These are phyloP conservation scores for Lordiphosa stackelbergi DNA, from an alignment of 1,140 invertebrate genomes.

Conservation along the genomic window DNA sequence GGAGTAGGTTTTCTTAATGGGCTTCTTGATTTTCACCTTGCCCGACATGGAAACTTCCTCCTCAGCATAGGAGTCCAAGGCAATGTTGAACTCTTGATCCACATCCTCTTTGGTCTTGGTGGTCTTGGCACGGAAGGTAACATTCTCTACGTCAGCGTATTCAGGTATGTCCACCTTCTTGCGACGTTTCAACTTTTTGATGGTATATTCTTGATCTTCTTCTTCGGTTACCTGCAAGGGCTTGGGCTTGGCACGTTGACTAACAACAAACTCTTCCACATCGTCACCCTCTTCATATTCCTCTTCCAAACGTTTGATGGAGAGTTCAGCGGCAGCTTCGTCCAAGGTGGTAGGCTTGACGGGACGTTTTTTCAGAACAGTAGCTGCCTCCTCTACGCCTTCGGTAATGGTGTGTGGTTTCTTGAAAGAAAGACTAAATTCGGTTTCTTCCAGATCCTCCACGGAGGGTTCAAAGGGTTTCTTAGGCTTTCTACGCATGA, in stretches of 20 bases:
- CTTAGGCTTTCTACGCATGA: conserved; percentile 70
- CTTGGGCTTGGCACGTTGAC: conserved; percentile 63
- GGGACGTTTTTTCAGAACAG: conserved; percentile 73
- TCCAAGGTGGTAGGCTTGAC: conserved; percentile 55
- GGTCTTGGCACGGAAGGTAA: conserved; percentile 84
- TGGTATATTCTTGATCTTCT: conserved; percentile 84
- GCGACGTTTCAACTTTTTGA: conserved; percentile 83
- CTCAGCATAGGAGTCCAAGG: conserved; percentile 88
- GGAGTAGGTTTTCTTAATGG: conserved; percentile 83
- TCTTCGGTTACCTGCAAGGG: conserved; percentile 81
- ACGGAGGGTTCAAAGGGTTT: conserved; percentile 57
- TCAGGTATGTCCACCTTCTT: conserved; percentile 82
- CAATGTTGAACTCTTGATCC: conserved; percentile 91
- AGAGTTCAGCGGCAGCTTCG: conserved; percentile 63
- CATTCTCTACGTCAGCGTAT: conserved; percentile 84
- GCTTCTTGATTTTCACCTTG: conserved; percentile 87
- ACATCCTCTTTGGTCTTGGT: conserved; percentile 89
- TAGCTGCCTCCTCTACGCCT: conserved; percentile 76
- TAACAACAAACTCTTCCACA: conserved; percentile 72
- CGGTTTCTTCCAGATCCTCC: conserved; percentile 67
- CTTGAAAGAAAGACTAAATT: conserved; percentile 75
- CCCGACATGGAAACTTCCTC: conserved; percentile 91
- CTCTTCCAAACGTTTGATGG: conserved; percentile 76
- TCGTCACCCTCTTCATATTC: conserved; percentile 77
- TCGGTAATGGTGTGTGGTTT: conserved; percentile 72